A percentile compares a stretch with the other conserved stretches of the same genome.
phyloP scores from a whole-genome alignment of 2,888 invertebrate genomes.

The Rhodophaea formosa region DNA sequence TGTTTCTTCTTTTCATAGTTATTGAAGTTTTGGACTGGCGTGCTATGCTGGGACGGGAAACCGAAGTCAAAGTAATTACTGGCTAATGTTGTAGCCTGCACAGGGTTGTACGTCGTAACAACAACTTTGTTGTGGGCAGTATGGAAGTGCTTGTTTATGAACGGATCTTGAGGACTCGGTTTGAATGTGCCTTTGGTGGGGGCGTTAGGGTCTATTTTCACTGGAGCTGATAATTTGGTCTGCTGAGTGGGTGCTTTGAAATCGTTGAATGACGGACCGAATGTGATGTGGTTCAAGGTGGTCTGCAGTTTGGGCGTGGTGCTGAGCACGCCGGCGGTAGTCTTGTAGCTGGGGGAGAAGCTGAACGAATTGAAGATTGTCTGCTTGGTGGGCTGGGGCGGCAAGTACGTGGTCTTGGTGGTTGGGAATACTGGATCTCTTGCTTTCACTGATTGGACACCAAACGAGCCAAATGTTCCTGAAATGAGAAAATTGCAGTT shows the following conservation, averaged over 20 bases:
- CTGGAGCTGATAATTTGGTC: conserved; percentile 55
- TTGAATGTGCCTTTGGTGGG: conserved; percentile 60
- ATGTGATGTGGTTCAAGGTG: conserved; percentile 59
- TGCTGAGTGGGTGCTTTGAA: conserved; percentile 73
- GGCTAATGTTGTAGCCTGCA: conserved; percentile 53
- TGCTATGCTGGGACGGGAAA: conserved; percentile 54
- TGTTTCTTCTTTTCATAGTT: conserved; percentile 60
- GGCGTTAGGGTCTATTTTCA: conserved; percentile 65
- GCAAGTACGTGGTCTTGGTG: conserved; percentile 66
- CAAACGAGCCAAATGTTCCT: conserved; percentile 82
- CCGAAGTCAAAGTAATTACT: conserved; percentile 55
- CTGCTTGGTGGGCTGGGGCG: conserved; percentile 64
- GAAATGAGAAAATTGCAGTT: conserved; percentile 34
- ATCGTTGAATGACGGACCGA: conserved; percentile 61
- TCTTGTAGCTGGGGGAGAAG: conserved; percentile 61
- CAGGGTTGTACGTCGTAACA: conserved; percentile 67
- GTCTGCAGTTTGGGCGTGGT: conserved; percentile 64
- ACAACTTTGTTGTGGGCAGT: conserved; percentile 57
- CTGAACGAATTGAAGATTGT: conserved; percentile 67
- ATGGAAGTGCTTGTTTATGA: conserved; percentile 58
- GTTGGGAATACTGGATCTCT: conserved; percentile 67
- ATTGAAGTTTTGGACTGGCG: conserved; percentile 55
- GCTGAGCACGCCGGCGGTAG: conserved; percentile 53
- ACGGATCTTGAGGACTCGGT: conserved; percentile 74
- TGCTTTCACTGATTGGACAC: conserved; percentile 79